Percentiles rank a stretch among this genome's conserved stretches.
phyloP scores from a whole-genome alignment of 2,888 invertebrate species.

The Lumbricus terrestris region DNA sequence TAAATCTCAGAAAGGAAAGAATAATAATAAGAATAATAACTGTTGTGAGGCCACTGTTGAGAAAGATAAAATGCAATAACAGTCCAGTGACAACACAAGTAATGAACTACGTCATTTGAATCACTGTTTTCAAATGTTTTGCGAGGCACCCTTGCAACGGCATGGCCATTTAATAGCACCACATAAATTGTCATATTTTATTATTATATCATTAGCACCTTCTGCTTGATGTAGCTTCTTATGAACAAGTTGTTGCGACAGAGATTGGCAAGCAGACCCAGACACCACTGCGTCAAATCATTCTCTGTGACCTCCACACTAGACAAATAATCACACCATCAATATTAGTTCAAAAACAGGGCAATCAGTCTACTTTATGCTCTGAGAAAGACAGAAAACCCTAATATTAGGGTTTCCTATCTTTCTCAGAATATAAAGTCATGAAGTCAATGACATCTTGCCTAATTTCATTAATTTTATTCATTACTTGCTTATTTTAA shows the following conservation, averaged over 20 bases:
- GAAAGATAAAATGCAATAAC: not conserved
- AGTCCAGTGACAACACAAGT: not conserved
- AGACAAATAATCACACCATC: conserved; percentile 30
- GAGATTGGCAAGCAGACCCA: conserved; percentile 53
- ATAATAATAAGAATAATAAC: not conserved
- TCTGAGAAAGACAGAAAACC: too few species aligned
- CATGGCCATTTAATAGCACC: too few species aligned
- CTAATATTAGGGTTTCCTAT: too few species aligned
- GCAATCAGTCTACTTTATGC: not conserved
- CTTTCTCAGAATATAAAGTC: too few species aligned
- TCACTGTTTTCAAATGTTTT: too few species aligned
- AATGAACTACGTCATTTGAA: not conserved
- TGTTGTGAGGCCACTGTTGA: not conserved
- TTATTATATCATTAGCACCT: too few species aligned
- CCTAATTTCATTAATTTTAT: too few species aligned
- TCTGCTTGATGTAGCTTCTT: conserved; percentile 49
- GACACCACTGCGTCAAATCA: conserved; percentile 45
- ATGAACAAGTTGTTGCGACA: conserved; percentile 50
- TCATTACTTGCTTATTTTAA: too few species aligned
- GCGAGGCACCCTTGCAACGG: too few species aligned
- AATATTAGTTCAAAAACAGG: not conserved
- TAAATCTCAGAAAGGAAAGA: not conserved
- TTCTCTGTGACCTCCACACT: conserved; percentile 35
- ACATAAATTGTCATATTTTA: too few species aligned
- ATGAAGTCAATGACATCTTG: too few species aligned